A percentile compares a stretch with the other conserved stretches of the same genome.
Conservation (phyloP, 2,888 invertebrate genomes). For the Protonemura montana region DNA sequence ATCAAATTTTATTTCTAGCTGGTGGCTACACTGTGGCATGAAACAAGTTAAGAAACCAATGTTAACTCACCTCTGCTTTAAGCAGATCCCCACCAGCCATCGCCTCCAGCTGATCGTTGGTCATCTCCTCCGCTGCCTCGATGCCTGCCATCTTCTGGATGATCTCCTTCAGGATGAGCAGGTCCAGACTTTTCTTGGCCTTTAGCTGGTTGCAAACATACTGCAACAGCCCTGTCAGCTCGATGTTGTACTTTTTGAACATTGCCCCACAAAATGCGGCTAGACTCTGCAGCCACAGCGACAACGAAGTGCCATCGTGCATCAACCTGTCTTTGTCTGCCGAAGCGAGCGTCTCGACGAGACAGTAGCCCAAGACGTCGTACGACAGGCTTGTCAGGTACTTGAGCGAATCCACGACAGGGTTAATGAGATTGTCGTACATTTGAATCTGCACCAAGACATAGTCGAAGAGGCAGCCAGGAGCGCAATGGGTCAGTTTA, state of each 20-base stretch:
- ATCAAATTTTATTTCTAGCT: no score
- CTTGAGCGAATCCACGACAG: constrained; percentile 97
- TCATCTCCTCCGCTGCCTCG: constrained; percentile 96
- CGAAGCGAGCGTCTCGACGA: constrained; percentile 89
- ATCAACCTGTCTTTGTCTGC: constrained; percentile 81
- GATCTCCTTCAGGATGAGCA: constrained; percentile 93
- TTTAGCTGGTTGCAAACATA: constrained; percentile 98
- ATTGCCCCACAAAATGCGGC: constrained; percentile 96
- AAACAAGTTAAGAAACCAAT: no score
- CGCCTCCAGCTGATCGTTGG: constrained; percentile 93
- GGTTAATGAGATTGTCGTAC: constrained; percentile 92
- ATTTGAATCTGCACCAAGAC: constrained; percentile 86
- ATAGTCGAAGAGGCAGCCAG: constrained; percentile 95
- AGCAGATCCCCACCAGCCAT: constrained; percentile 96
- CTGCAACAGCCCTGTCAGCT: constrained; percentile 92
- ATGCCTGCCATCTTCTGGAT: constrained; percentile 99
- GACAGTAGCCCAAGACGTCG: constrained; percentile 94
- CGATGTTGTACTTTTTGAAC: constrained; percentile 96
- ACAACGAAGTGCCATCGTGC: constrained; percentile 89
- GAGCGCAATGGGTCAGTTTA: constrained; percentile 95
- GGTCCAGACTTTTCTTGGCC: constrained; percentile 91
- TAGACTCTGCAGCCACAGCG: constrained; percentile 92
- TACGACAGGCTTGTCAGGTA: constrained; percentile 94
- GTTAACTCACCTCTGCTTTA: constrained; percentile 79
- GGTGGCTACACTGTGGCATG: no score